phyloP scores from a whole-genome alignment of 2,113 vertebrate genomes.

The Falcunculus frontatus region DNA sequence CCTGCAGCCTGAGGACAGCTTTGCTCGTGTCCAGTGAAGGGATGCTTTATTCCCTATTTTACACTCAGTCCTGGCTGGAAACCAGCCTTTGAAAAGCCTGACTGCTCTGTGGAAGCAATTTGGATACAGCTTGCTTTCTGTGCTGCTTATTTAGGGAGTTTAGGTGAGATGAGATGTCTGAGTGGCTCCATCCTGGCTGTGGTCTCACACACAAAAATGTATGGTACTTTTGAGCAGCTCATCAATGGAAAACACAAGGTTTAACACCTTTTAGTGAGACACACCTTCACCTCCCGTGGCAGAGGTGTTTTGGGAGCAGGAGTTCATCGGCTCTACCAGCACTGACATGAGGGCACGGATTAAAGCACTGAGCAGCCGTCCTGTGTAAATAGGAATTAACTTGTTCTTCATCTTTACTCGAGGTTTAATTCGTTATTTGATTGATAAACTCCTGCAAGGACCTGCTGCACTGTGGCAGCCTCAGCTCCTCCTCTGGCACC shows the following conservation, averaged over 20 bases:
- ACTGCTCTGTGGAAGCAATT: neutral
- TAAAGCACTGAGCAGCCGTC: neutral
- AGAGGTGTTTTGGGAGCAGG: neutral
- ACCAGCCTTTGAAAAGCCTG: neutral
- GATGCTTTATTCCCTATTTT: neutral
- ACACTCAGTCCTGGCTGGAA: neutral
- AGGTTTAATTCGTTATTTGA: neutral
- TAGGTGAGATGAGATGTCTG: neutral
- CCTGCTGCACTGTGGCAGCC: neutral
- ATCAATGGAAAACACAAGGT: neutral
- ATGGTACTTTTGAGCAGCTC: neutral
- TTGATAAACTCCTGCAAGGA: neutral
- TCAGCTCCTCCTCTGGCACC: neutral
- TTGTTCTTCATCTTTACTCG: neutral
- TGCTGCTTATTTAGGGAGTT: neutral
- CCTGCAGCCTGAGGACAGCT: constrained; percentile 9
- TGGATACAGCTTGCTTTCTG: neutral
- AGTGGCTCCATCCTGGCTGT: neutral
- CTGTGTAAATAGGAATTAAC: neutral
- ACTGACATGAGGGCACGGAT: rapidly evolving
- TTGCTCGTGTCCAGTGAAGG: neutral
- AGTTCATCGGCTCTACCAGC: neutral
- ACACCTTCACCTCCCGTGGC: neutral
- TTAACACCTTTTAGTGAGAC: neutral
- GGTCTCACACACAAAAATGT: neutral